phyloP scores from a whole-genome alignment of 2,113 vertebrate genomes.

The Dolichallabes microphthalmus region DNA sequence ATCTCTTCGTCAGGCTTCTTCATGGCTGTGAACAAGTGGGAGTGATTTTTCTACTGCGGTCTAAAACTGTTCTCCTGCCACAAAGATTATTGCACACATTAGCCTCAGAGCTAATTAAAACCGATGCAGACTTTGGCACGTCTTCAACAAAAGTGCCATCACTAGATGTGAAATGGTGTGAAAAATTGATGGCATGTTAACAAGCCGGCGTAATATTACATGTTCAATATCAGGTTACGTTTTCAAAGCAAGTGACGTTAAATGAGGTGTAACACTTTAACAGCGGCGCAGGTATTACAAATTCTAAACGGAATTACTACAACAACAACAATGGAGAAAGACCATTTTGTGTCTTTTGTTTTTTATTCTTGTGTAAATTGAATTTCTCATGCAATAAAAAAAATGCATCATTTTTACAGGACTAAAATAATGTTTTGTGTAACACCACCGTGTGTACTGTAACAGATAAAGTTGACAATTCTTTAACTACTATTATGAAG shows the following conservation, averaged over 20 bases:
- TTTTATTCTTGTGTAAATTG: no score
- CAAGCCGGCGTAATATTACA: neutral
- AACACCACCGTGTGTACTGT: neutral
- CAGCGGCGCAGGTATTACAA: neutral
- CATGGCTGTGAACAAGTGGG: constrained; percentile 5
- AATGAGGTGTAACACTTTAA: neutral
- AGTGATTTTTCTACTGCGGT: constrained; percentile 28
- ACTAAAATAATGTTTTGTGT: neutral
- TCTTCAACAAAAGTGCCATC: neutral
- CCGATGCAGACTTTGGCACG: neutral
- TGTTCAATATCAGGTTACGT: neutral
- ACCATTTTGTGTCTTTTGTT: neutral
- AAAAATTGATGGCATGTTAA: constrained; percentile 1
- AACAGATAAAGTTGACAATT: neutral
- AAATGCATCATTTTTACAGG: neutral
- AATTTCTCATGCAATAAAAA: no score
- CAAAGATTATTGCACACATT: constrained; percentile 14
- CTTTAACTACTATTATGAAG: neutral
- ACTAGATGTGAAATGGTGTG: constrained; percentile 11
- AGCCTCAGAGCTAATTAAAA: constrained; percentile 25
- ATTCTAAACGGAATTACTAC: neutral
- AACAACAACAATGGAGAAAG: neutral
- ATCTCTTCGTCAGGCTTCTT: constrained; percentile 23
- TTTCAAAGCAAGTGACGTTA: neutral
- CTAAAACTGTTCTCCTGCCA: constrained; percentile 35